phyloP scores from a whole-genome alignment of 37 sponge, comb jelly and placozoan genomes.

The Oopsacas minuta region DNA sequence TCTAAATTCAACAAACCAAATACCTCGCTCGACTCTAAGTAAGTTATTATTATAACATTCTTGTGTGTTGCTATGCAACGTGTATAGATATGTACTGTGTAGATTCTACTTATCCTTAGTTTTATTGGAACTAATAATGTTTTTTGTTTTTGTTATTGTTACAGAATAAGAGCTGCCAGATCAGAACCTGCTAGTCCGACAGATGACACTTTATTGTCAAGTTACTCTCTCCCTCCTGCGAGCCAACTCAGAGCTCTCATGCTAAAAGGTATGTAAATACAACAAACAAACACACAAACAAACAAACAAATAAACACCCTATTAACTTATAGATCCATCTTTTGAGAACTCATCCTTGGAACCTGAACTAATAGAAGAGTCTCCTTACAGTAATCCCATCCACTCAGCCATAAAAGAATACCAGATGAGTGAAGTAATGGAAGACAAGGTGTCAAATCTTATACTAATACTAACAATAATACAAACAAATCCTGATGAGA shows the following conservation, averaged over 20 bases:
- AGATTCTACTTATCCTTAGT: too few relatives aligned
- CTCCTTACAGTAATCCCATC: neutral
- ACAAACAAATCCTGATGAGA: neutral
- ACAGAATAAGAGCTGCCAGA: neutral
- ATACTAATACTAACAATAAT: neutral
- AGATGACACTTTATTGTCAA: neutral
- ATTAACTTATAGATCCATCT: neutral
- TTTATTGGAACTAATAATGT: too few relatives aligned
- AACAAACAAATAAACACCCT: neutral
- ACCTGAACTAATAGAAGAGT: neutral
- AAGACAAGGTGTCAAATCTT: slow-evolving; percentile 16
- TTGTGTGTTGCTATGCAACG: neutral
- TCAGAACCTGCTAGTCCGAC: slow-evolving; percentile 5
- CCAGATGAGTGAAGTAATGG: neutral
- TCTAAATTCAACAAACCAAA: neutral
- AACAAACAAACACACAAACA: neutral
- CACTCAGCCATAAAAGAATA: neutral
- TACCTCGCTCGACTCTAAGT: neutral
- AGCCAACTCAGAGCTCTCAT: neutral
- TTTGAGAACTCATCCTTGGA: too few relatives aligned
- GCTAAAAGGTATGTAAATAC: neutral
- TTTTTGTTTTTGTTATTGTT: too few relatives aligned
- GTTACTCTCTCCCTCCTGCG: neutral
- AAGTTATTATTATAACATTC: neutral
- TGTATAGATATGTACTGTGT: too few relatives aligned